Evolutionary conservation across 2,797 vertebrate genomes (phyloP).

Genomic region (Myioborus miniatus): DNA sequence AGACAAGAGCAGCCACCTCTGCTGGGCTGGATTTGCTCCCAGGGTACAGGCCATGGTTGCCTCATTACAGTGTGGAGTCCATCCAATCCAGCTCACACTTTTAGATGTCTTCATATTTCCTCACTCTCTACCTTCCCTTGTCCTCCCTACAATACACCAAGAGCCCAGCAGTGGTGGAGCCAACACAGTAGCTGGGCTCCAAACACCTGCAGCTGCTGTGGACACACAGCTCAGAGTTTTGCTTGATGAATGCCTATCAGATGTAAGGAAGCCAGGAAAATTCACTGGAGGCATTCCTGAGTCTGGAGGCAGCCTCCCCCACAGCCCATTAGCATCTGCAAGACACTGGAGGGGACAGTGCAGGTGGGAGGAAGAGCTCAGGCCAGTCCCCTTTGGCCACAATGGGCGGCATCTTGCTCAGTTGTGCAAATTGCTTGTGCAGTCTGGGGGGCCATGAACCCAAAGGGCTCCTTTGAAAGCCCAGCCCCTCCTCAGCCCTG

Average conservation of each 20-base stretch:
- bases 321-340: constrained; percentile 28
- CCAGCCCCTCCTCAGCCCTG: constrained; percentile 26
- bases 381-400: not conserved
- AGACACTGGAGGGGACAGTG: not conserved
- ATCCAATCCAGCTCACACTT: not conserved
- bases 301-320: not conserved
- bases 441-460: constrained; percentile 46
- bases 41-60: not conserved
- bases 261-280: not conserved
- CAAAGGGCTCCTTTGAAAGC: not conserved
- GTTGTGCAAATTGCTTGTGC: constrained; percentile 48
- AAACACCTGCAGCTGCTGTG: not conserved
- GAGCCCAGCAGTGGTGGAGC: not conserved
- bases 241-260: not conserved
- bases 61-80: not conserved
- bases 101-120: not conserved
- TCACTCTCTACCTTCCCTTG: not conserved
- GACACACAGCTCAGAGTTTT: not conserved
- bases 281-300: not conserved
- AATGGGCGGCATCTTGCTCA: not conserved
- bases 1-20: not conserved
- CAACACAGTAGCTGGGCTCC: not conserved
- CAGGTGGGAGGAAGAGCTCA: constrained; percentile 6
- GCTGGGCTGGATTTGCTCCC: not conserved
- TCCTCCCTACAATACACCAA: not conserved